Percentiles rank a stretch among this genome's conserved stretches.
These are phyloP conservation scores for Megaleporinus macrocephalus DNA, from an alignment of 2,113 vertebrate genomes.

Conservation along the genomic window DNA sequence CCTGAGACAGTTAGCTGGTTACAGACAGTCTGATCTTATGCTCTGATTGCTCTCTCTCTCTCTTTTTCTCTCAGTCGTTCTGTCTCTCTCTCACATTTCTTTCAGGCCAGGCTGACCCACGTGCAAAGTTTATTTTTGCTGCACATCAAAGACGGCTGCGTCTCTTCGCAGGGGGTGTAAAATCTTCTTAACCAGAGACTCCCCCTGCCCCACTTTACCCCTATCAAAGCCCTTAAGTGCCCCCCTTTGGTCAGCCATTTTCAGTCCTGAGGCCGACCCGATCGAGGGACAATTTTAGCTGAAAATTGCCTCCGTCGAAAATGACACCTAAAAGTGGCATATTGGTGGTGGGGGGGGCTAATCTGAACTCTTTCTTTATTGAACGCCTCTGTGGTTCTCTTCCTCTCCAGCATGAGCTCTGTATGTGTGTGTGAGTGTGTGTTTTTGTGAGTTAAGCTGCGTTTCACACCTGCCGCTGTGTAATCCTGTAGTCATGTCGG, in stretches of 20 bases:
- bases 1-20: not conserved
- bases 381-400: not conserved
- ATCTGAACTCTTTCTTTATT: conserved; percentile 53
- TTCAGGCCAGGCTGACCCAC: not conserved
- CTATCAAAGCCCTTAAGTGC: conserved; percentile 54
- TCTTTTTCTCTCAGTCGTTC: not conserved
- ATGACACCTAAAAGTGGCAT: conserved; percentile 55
- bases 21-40: not conserved
- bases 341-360: conserved; percentile 43
- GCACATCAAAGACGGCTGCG: conserved; percentile 51
- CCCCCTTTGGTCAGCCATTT: conserved; percentile 47
- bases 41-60: not conserved
- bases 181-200: conserved; percentile 54
- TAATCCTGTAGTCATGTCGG: conserved; percentile 52
- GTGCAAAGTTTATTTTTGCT: conserved; percentile 46
- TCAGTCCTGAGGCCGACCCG: conserved; percentile 37
- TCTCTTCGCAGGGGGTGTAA: conserved; percentile 44
- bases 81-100: not conserved
- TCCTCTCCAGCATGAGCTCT: not conserved
- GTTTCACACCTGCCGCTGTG: conserved; percentile 60
- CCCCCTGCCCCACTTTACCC: conserved; percentile 43
- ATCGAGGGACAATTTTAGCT: conserved; percentile 38
- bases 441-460: conserved; percentile 47
- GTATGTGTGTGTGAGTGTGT: conserved; percentile 33
- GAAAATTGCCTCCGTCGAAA: conserved; percentile 59